Percentiles rank a stretch among this genome's conserved stretches.
Evolutionary conservation across 2,888 invertebrate species (phyloP).

Genomic region (Leptopilina myrica): DNA sequence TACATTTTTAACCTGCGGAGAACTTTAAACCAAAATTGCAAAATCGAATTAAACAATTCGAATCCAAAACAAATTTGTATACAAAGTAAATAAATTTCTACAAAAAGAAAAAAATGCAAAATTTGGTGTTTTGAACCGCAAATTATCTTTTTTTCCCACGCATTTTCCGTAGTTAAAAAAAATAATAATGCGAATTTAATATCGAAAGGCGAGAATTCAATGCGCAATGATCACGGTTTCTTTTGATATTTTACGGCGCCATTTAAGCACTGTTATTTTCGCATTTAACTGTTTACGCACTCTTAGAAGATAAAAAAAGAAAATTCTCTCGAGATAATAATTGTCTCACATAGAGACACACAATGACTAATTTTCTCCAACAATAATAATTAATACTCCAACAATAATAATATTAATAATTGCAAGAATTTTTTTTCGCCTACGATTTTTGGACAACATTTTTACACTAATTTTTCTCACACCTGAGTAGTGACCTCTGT

Average conservation of each 20-base stretch:
- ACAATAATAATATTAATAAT: too few species aligned
- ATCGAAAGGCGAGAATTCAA: neutral
- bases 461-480: conserved; percentile 5
- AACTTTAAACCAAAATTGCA: too few species aligned
- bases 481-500: conserved; percentile 54
- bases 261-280: conserved; percentile 38
- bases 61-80: too few species aligned
- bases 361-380: neutral
- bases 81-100: too few species aligned
- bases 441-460: too few species aligned
- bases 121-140: too few species aligned
- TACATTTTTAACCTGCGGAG: neutral
- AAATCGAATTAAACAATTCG: too few species aligned
- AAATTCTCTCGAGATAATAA: conserved; percentile 1
- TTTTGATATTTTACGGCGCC: conserved; percentile 12
- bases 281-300: conserved; percentile 25
- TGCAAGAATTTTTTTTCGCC: too few species aligned
- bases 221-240: conserved; percentile 4
- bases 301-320: neutral
- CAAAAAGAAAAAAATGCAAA: too few species aligned
- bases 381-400: too few species aligned
- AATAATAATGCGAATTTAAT: neutral
- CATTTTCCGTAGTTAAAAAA: neutral
- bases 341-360: too few species aligned
- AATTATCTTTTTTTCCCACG: neutral